A percentile compares a stretch with the other conserved stretches of the same genome.
Conservation (phyloP, 1,140 invertebrate genomes). For the Lutraria rhynchaena region DNA sequence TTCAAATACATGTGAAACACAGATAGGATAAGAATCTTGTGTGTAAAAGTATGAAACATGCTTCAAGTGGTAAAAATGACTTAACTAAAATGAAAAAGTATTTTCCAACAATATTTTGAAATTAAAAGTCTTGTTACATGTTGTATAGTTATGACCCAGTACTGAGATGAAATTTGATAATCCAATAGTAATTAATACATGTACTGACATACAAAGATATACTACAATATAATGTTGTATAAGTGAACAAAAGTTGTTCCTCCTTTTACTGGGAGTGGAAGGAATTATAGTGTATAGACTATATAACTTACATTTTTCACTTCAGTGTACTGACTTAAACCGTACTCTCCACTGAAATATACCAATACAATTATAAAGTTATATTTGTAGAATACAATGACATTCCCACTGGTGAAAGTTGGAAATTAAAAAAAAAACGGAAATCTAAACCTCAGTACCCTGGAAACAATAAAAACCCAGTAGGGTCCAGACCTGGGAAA, state of each 20-base stretch:
- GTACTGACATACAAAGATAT: neutral
- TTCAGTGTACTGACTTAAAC: slow-evolving; percentile 94
- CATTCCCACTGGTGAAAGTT: no score
- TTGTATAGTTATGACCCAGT: neutral
- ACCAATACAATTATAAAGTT: no score
- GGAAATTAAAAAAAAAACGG: no score
- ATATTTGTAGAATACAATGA: no score
- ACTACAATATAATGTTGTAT: neutral
- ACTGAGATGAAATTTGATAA: neutral
- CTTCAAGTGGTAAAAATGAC: no score
- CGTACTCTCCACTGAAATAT: slow-evolving; percentile 92
- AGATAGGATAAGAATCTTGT: no score
- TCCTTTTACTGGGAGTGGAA: neutral
- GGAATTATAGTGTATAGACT: slow-evolving; percentile 12
- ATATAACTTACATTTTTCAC: slow-evolving; percentile 91
- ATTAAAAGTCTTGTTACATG: neutral
- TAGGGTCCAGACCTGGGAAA: no score
- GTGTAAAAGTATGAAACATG: no score
- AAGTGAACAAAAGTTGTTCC: neutral
- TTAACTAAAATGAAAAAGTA: no score
- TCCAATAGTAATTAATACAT: neutral
- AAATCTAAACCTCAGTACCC: no score
- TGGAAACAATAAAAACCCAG: no score
- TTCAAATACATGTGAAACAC: neutral
- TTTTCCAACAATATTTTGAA: no score